Percentiles rank a stretch among this genome's conserved stretches.
phyloP scores from a whole-genome alignment of 2,113 vertebrate genomes.

The Mirounga angustirostris region DNA sequence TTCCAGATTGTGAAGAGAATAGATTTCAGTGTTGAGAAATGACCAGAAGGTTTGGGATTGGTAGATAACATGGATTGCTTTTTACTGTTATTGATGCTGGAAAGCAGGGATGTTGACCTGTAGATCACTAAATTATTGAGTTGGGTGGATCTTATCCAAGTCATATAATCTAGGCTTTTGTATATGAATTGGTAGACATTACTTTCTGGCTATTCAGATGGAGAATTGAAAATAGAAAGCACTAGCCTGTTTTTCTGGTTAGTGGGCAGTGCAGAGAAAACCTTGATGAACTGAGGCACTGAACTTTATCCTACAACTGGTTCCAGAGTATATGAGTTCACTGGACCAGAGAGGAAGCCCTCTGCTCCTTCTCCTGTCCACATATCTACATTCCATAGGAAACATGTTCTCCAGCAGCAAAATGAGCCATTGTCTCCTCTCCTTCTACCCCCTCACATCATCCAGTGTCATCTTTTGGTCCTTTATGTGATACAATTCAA shows the following conservation, averaged over 20 bases:
- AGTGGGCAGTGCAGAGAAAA: neutral
- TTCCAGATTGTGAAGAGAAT: neutral
- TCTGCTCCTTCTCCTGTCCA: neutral
- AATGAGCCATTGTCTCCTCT: neutral
- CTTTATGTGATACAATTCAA: neutral
- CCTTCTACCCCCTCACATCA: neutral
- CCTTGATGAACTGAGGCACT: neutral
- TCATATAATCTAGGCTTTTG: neutral
- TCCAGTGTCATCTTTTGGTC: neutral
- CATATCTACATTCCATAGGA: neutral
- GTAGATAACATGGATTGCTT: neutral
- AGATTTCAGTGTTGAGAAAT: neutral
- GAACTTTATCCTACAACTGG: neutral
- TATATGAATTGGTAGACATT: neutral
- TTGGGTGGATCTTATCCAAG: neutral
- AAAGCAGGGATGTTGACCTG: neutral
- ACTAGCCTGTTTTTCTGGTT: neutral
- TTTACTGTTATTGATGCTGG: neutral
- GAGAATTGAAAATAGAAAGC: neutral
- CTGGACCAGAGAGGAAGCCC: neutral
- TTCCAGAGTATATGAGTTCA: neutral
- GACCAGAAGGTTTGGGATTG: neutral
- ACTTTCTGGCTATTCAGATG: neutral
- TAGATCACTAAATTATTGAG: neutral
- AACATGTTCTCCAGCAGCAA: neutral